Evolutionary conservation across 2,797 vertebrate species (phyloP).

Genomic region (Phylloscopus collybita): DNA sequence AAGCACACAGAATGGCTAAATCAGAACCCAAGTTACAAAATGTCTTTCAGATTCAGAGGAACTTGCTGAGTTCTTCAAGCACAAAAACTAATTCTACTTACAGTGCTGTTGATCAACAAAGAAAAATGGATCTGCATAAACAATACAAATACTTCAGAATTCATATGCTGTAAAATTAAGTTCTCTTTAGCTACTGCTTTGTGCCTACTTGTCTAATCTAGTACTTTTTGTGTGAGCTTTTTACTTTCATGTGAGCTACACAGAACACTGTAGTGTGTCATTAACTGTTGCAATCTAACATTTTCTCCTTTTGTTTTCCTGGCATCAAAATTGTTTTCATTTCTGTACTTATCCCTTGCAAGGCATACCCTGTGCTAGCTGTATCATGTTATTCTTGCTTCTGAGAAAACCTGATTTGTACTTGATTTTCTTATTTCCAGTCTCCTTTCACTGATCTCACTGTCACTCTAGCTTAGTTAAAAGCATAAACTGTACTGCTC

Average conservation of each 20-base stretch:
- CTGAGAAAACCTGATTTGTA: not conserved
- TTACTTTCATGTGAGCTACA: not conserved
- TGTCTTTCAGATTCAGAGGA: not conserved
- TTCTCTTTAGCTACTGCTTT: not conserved
- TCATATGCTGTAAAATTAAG: not conserved
- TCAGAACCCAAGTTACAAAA: not conserved
- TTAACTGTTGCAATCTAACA: not conserved
- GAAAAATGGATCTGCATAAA: not conserved
- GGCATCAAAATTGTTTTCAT: not conserved
- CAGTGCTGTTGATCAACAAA: not conserved
- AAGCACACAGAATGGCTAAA: not conserved
- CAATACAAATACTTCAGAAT: not conserved
- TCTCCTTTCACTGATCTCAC: not conserved
- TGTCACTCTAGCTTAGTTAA: not conserved
- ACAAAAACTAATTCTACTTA: not conserved
- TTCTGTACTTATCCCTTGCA: not conserved
- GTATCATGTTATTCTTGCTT: not conserved
- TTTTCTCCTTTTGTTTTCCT: not conserved
- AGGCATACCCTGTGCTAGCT: not conserved
- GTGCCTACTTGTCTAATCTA: not conserved
- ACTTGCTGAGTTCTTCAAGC: not conserved
- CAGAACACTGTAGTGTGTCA: not conserved
- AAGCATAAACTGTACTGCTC: not conserved
- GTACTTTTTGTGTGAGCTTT: not conserved
- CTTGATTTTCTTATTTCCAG: not conserved